Percentiles rank a stretch among this genome's conserved stretches.
phyloP scores from a whole-genome alignment of 2,888 invertebrate genomes.

The Drosophila falleni region DNA sequence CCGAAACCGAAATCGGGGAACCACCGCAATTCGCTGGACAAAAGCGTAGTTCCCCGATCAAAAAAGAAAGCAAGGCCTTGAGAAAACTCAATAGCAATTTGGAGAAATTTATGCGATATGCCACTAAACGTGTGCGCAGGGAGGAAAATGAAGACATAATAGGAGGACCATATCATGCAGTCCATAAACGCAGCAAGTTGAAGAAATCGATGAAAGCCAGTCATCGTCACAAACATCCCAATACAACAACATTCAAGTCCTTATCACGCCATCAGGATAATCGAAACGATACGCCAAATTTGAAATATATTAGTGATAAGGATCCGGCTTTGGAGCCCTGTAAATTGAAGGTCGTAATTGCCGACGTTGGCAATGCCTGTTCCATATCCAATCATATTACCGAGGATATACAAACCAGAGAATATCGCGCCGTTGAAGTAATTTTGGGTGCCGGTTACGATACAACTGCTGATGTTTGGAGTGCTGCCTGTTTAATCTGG shows the following conservation, averaged over 20 bases:
- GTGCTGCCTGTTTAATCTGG: conserved; percentile 99
- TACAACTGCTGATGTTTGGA: conserved; percentile 99
- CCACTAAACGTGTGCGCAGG: conserved; percentile 10
- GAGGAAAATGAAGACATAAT: conserved; percentile 2
- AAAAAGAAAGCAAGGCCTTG: conserved; percentile 16
- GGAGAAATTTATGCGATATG: conserved; percentile 39
- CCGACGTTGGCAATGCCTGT: conserved; percentile 99
- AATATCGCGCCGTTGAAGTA: conserved; percentile 98
- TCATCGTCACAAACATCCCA: not conserved
- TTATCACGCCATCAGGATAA: not conserved
- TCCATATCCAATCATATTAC: conserved; percentile 98
- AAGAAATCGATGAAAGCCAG: not conserved
- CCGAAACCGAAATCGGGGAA: not conserved
- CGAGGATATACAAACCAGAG: conserved; percentile 99
- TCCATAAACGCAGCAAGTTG: conserved; percentile 1
- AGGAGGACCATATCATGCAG: not conserved
- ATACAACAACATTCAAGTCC: no score
- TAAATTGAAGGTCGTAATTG: conserved; percentile 97
- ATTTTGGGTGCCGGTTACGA: conserved; percentile 97
- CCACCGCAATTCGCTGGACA: not conserved
- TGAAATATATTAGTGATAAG: conserved; percentile 33
- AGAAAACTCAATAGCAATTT: conserved; percentile 28
- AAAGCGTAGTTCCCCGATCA: not conserved
- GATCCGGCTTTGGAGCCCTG: conserved; percentile 95
- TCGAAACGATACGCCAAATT: not conserved